phyloP scores from a whole-genome alignment of 2,113 vertebrate genomes.

The Muscicapa adusta region DNA sequence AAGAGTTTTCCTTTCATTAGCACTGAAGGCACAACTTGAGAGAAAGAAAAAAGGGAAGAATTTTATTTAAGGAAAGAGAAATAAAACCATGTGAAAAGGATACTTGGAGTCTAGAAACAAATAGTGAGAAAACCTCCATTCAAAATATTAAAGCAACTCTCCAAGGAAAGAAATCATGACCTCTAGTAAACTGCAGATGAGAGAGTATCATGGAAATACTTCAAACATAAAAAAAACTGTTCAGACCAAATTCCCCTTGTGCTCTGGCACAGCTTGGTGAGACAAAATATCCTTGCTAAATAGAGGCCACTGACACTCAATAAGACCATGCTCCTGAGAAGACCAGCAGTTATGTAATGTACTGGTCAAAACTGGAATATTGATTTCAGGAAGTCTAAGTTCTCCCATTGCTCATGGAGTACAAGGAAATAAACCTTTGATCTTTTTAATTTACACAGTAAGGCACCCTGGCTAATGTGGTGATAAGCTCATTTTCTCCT shows the following conservation, averaged over 20 bases:
- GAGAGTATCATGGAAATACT: background rate
- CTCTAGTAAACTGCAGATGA: background rate
- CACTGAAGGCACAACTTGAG: background rate
- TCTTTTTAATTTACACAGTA: background rate
- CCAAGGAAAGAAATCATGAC: background rate
- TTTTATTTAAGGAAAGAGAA: background rate
- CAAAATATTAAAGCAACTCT: background rate
- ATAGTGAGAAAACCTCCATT: background rate
- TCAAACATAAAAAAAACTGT: fast-evolving
- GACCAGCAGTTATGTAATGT: background rate
- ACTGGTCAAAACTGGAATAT: background rate
- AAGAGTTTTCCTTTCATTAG: background rate
- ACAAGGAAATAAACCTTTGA: background rate
- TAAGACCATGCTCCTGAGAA: background rate
- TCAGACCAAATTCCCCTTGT: background rate
- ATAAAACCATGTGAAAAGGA: background rate
- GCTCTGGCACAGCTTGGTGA: background rate
- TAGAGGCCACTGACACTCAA: background rate
- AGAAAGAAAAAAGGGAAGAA: background rate
- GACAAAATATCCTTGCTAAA: background rate
- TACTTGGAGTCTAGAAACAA: background rate
- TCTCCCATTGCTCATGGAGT: background rate
- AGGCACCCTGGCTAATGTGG: background rate
- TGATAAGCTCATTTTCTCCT: background rate
- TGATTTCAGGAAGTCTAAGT: background rate